Evolutionary conservation across 2,888 invertebrate genomes (phyloP).

Genomic region (Ectemnius lituratus): DNA sequence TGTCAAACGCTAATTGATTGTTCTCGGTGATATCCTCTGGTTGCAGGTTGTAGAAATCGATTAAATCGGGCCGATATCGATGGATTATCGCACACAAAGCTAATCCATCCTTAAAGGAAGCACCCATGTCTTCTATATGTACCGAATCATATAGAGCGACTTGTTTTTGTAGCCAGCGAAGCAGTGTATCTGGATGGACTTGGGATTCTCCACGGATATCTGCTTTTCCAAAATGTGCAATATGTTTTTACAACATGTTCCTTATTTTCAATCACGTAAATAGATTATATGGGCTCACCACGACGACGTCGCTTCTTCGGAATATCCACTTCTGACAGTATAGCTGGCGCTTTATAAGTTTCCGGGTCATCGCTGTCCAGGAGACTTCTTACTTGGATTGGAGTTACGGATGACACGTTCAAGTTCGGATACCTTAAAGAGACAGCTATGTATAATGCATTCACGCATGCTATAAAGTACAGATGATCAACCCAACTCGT

Average conservation of each 20-base stretch:
- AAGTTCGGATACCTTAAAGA: constrained; percentile 85
- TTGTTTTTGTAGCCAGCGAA: constrained; percentile 88
- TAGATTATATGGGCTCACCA: constrained; percentile 75
- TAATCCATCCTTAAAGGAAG: constrained; percentile 84
- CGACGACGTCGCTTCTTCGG: constrained; percentile 84
- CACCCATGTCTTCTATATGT: constrained; percentile 83
- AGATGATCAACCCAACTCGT: too few relatives aligned
- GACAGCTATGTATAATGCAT: constrained; percentile 7
- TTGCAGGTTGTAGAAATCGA: constrained; percentile 85
- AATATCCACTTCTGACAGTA: constrained; percentile 78
- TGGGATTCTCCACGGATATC: constrained; percentile 80
- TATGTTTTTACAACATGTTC: not conserved
- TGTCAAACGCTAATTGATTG: constrained; percentile 91
- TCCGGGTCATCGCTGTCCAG: constrained; percentile 86
- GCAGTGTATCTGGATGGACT: constrained; percentile 86
- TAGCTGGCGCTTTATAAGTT: constrained; percentile 80
- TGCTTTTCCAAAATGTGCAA: constrained; percentile 6
- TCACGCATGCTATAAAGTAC: not conserved
- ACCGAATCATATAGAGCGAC: constrained; percentile 83
- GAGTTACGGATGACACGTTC: constrained; percentile 86
- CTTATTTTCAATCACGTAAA: not conserved
- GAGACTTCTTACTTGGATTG: constrained; percentile 86
- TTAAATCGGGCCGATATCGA: constrained; percentile 93
- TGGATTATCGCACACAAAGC: constrained; percentile 87
- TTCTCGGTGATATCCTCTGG: constrained; percentile 83